Evolutionary conservation across 2,888 invertebrate species (phyloP).

Genomic region (Rhabditoides inermis): DNA sequence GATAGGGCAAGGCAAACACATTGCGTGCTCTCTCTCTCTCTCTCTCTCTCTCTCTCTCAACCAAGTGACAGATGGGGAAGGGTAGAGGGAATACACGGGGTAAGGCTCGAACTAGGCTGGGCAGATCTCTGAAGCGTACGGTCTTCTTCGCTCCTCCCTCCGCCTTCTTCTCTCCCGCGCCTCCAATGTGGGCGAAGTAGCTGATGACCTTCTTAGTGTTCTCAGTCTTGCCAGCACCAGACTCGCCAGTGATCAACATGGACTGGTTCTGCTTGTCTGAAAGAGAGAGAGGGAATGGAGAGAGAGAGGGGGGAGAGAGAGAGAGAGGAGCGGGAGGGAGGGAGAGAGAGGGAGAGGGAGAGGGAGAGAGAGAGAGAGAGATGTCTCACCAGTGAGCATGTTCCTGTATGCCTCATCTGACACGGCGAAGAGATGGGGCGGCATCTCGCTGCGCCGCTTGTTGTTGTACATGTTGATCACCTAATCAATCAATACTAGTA

Average conservation of each 20-base stretch:
- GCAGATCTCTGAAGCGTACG: constrained; percentile 15
- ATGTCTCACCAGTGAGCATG: constrained; percentile 35
- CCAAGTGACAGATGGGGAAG: too few species aligned
- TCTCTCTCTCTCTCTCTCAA: too few species aligned
- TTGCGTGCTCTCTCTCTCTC: too few species aligned
- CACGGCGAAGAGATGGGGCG: constrained; percentile 46
- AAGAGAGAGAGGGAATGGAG: constrained; percentile 1
- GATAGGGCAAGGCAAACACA: too few species aligned
- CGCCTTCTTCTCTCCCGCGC: constrained; percentile 16
- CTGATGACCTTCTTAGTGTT: constrained; percentile 99
- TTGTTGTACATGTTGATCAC: constrained; percentile 57
- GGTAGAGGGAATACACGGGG: too few species aligned
- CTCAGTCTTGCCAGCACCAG: constrained; percentile 99
- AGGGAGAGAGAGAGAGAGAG: neutral
- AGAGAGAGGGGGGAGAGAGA: neutral
- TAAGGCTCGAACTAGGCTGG: too few species aligned
- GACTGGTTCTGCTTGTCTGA: constrained; percentile 61
- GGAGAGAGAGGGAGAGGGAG: neutral
- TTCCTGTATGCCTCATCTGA: constrained; percentile 45
- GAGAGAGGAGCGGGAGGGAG: constrained; percentile 8
- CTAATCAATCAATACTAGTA: neutral
- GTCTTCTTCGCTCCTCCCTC: constrained; percentile 19
- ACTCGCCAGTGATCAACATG: constrained; percentile 92
- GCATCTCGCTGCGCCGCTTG: constrained; percentile 39
- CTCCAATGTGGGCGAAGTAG: constrained; percentile 77